phyloP scores from a whole-genome alignment of 2,113 vertebrate species.

The Erythrolamprus reginae region DNA sequence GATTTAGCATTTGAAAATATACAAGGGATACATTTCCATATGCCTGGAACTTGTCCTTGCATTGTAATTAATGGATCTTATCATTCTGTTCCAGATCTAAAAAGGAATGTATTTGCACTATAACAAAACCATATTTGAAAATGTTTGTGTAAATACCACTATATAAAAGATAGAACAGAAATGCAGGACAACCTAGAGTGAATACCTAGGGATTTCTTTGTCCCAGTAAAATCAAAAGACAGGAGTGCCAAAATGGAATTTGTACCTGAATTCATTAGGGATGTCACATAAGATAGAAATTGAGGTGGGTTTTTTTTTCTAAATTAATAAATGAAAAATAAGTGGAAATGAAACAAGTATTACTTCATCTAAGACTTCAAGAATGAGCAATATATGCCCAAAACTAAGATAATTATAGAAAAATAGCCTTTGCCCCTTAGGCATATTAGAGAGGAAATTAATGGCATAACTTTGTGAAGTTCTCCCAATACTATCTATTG shows the following conservation, averaged over 20 bases:
- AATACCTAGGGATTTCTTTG: neutral
- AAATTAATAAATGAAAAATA: neutral
- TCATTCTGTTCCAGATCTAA: neutral
- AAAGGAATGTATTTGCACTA: neutral
- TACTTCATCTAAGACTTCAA: neutral
- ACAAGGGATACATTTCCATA: neutral
- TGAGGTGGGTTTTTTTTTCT: neutral
- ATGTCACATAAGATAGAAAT: neutral
- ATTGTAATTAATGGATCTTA: constrained; percentile 27
- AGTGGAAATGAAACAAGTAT: neutral
- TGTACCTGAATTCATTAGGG: neutral
- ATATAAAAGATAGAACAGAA: neutral
- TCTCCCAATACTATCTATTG: neutral
- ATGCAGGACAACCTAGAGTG: neutral
- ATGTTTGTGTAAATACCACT: constrained; percentile 15
- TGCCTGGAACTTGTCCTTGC: constrained; percentile 25
- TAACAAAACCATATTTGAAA: constrained; percentile 20
- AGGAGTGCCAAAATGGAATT: neutral
- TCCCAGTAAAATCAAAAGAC: neutral
- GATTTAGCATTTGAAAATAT: constrained; percentile 29
- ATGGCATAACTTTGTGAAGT: neutral
- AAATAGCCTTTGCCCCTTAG: neutral
- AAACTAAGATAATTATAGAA: neutral
- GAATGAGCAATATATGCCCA: neutral
- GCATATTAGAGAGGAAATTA: neutral